Evolutionary conservation across 2,888 invertebrate species (phyloP), one percentile per base, ranked within the genome.

Genomic region (Lamproptera curius): DNA sequence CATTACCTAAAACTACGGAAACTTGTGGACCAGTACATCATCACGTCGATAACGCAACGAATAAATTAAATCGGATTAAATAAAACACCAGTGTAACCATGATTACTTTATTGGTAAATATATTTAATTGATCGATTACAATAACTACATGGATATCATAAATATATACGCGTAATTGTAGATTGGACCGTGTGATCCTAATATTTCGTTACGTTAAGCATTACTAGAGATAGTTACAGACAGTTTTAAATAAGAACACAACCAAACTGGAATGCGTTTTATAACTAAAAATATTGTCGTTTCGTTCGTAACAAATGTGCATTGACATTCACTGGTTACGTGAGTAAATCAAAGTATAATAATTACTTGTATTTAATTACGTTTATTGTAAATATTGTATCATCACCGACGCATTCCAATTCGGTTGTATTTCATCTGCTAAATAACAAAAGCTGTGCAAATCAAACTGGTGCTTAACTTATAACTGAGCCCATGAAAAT

Each of bases 91-190:
- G 35, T 38, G 1, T 33, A 14, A 40, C 36, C 34, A 38, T 26
- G 34, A 35, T 42, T 45, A 50, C 37, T 37, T 13, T 49, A 42
- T 46, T 43, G 41, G 43, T 48, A 43, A 42, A 48, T 26, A 42
- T 31, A 31, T 42, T 42, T 26, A 36, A 36, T 42, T 31, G 31
- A 35, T 48, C 38, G 35, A 40, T 40, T 44, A 49, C 16, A 34
- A 42, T 35, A 31, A 36, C 43, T 49, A 44, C 43, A 31, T 14
- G 49, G 31, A 31, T 31, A 31, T 31, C 31, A 13, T 31, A 31
- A n/a, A 26, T 41, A 46, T 38, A 40, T 31, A 17, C 39, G 46
- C 45, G 55, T 52, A 56, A 60, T 13, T 31, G 23, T 17, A 14
- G 14, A 13, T 17, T 36, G 17, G 36, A 36, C 13, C 31, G 13